Conservation (phyloP, 2,113 vertebrate genomes). For the Narcine bancroftii region DNA sequence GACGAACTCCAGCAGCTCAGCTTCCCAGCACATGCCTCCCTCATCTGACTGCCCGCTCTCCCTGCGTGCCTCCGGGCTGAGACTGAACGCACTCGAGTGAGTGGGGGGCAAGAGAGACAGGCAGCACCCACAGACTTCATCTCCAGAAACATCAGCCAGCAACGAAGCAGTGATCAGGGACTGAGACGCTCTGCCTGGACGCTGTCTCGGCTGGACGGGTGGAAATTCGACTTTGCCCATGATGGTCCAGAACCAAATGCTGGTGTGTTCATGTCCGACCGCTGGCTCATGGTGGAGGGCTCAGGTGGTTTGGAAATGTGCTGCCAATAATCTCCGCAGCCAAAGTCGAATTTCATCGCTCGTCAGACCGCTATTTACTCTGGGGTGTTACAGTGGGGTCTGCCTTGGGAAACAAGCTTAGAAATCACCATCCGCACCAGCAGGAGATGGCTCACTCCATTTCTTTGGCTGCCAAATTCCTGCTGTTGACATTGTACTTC, state of each 20-base stretch:
- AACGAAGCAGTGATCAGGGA: no score
- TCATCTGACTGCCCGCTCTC: background rate
- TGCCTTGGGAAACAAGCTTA: background rate
- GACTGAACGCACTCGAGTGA: no score
- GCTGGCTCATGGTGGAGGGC: background rate
- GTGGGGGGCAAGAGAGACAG: background rate
- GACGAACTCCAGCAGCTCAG: background rate
- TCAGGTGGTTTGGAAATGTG: background rate
- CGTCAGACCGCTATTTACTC: background rate
- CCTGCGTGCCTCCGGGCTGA: background rate
- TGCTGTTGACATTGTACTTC: no score
- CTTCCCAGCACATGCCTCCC: background rate
- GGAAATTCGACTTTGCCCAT: background rate
- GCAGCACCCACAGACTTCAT: background rate
- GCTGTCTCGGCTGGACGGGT: background rate
- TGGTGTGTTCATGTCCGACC: background rate
- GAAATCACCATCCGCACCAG: background rate
- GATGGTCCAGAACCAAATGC: no score
- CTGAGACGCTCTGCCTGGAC: no score
- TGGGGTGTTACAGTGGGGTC: background rate
- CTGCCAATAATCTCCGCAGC: background rate
- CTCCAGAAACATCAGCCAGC: background rate
- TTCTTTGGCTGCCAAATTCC: no score
- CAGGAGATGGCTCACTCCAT: no score
- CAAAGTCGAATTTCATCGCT: background rate